These are phyloP conservation scores for Xylocampa areola DNA, from an alignment of 2,888 invertebrate species.

Conservation along the genomic window DNA sequence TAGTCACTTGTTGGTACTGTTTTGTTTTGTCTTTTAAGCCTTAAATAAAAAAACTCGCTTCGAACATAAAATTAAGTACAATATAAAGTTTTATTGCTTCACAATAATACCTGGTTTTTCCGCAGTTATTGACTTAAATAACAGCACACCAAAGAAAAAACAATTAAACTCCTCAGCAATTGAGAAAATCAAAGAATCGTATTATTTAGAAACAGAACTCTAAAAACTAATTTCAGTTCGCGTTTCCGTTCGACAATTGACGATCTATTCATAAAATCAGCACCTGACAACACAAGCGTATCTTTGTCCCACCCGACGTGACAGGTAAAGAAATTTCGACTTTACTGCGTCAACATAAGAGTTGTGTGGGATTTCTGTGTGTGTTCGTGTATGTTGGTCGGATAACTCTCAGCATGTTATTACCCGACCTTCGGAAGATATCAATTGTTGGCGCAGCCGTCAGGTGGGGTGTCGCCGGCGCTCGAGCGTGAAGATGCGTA, in stretches of 20 bases:
- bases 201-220: slow-evolving; percentile 46
- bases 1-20: background rate
- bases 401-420: slow-evolving; percentile 72
- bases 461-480: slow-evolving; percentile 68
- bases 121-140: slow-evolving; percentile 21
- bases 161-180: slow-evolving; percentile 25
- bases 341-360: slow-evolving; percentile 27
- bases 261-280: slow-evolving; percentile 77
- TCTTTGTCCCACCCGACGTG: background rate
- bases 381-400: slow-evolving; percentile 37
- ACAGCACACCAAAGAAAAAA: slow-evolving; percentile 19
- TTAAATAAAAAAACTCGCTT: slow-evolving; percentile 1
- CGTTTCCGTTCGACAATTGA: slow-evolving; percentile 75
- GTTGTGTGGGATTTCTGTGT: background rate
- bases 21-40: slow-evolving; percentile 2
- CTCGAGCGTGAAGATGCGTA: slow-evolving; percentile 79
- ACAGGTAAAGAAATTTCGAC: slow-evolving; percentile 17
- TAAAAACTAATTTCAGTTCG: slow-evolving; percentile 65
- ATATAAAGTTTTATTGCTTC: slow-evolving; percentile 17
- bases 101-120: slow-evolving; percentile 25
- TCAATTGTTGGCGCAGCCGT: slow-evolving; percentile 80
- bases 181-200: slow-evolving; percentile 38
- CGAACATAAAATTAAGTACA: slow-evolving; percentile 16
- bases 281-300: slow-evolving; percentile 52
- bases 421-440: slow-evolving; percentile 87